Evolutionary conservation across 2,797 vertebrate genomes (phyloP), one percentile per base, ranked within the genome.

Genomic region (Syngnathus rostellatus): DNA sequence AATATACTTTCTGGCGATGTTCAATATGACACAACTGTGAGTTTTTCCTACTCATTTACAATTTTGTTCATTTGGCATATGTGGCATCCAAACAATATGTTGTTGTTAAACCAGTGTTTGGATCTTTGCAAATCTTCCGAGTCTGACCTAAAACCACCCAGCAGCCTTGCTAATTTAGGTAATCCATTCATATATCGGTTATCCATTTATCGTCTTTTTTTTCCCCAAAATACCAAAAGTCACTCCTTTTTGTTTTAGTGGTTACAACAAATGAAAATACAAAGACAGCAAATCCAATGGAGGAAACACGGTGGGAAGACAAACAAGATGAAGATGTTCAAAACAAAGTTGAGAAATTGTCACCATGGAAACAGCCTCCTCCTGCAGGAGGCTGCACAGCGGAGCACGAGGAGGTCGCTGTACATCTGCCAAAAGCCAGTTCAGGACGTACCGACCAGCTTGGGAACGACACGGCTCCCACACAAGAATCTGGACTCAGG

Each of bases 111-210:
- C 21, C 12, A 54, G 53, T 25, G 9, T 41, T 9, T n/a, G 16
- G 65, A 75, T 39, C 21, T 53, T 38, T 59, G 60, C 8, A 31
- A 43, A 38, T 25, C 9, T 0, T 3, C 48, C n/a, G 63, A 67
- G 19, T 50, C 17, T 0, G 60, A 65, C 16, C 19, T 19, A 9
- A 14, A 12, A 51, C 64, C 70, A 51, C 2, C 45, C 43, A 63
- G 39, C 38, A 67, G 17, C 8, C 10, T 2, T 23, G 3, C 17
- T 46, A 50, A 71, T 12, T 0, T 57, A 69, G 72, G 83, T 81
- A 72, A 48, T 5, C 9, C 57, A 38, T 60, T 54, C 5, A 23
- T 54, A 51, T n/a, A 51, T 21, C 8, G 2, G 16, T 10, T 9
- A 54, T 54, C 53, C 10, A 25, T 54, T 12, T 54, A 25, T 25